phyloP scores from a whole-genome alignment of 2,888 invertebrate genomes.

The Erebia ligea region DNA sequence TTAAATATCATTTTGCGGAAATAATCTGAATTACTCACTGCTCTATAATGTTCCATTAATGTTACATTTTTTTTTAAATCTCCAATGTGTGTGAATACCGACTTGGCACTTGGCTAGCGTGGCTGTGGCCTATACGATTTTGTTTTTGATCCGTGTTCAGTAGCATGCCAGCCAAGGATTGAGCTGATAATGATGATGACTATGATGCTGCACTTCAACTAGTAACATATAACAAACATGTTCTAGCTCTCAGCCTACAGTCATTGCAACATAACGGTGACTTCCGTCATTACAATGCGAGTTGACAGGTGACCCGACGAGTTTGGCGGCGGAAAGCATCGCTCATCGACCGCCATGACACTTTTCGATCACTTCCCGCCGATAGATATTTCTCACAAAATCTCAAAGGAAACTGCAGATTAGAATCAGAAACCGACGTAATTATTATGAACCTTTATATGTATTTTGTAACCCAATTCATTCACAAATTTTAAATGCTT shows the following conservation, averaged over 20 bases:
- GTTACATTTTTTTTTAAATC: too few species aligned
- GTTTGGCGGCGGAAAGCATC: constrained; percentile 64
- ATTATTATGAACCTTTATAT: not conserved
- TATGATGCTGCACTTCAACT: too few species aligned
- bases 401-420: constrained; percentile 38
- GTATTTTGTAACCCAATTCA: constrained; percentile 1
- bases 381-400: constrained; percentile 46
- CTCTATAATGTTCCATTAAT: too few species aligned
- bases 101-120: too few species aligned
- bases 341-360: constrained; percentile 62
- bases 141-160: too few species aligned
- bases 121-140: too few species aligned
- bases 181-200: too few species aligned
- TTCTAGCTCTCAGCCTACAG: constrained; percentile 13
- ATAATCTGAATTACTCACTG: too few species aligned
- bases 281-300: constrained; percentile 45
- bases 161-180: too few species aligned
- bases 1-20: too few species aligned
- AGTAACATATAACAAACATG: too few species aligned
- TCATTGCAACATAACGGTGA: constrained; percentile 42
- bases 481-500: constrained; percentile 5
- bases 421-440: constrained; percentile 19
- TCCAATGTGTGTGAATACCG: too few species aligned
- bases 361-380: constrained; percentile 67
- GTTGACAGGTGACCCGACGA: constrained; percentile 47